phyloP scores from a whole-genome alignment of 1,140 invertebrate genomes.

The Cyclina sinensis region DNA sequence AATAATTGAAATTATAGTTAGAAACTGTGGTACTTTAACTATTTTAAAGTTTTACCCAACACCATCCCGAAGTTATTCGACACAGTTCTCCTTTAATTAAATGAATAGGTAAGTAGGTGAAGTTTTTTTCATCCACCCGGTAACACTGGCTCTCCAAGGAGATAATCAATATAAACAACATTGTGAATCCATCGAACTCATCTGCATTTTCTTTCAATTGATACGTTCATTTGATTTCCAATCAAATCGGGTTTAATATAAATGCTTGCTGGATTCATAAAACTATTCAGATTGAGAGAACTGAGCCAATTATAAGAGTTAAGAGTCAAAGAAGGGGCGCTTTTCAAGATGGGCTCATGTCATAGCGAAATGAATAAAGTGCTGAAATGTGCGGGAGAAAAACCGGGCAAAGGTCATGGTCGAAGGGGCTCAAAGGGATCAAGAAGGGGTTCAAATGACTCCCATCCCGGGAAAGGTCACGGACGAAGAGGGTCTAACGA shows the following conservation, averaged over 20 bases:
- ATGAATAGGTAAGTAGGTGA: neutral
- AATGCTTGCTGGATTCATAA: too few species aligned
- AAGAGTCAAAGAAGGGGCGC: too few species aligned
- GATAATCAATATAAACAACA: neutral
- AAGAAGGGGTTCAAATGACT: slow-evolving; percentile 15
- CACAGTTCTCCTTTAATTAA: neutral
- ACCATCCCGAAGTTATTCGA: too few species aligned
- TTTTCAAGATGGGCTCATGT: neutral
- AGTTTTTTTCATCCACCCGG: neutral
- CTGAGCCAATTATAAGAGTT: too few species aligned
- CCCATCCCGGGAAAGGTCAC: neutral
- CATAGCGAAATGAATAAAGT: neutral
- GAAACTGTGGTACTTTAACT: too few species aligned
- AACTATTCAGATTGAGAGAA: too few species aligned
- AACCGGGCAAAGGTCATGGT: neutral
- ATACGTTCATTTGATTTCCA: too few species aligned
- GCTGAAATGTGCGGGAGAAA: neutral
- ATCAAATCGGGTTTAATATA: too few species aligned
- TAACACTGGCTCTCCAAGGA: neutral
- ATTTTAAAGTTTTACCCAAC: too few species aligned
- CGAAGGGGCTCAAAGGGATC: neutral
- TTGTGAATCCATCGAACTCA: neutral
- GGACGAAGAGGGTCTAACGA: neutral
- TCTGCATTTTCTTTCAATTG: too few species aligned
- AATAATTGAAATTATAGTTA: too few species aligned